Evolutionary conservation across 2,113 vertebrate genomes (phyloP).

Genomic region (Pycnonotus jocosus): DNA sequence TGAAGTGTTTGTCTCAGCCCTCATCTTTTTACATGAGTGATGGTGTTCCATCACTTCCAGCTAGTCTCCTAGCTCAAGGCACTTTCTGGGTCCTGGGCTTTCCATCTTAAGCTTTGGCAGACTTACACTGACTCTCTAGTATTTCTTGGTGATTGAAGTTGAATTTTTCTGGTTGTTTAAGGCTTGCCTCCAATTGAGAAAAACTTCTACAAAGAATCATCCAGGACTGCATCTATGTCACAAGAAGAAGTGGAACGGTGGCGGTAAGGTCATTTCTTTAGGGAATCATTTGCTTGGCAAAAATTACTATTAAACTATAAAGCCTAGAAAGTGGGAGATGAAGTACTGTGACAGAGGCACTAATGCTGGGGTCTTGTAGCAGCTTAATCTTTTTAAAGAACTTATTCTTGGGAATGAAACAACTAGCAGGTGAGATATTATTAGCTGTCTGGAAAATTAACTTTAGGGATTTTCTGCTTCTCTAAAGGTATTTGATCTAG

Average conservation of each 20-base stretch:
- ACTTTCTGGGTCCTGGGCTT: neutral
- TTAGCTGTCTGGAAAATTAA: neutral
- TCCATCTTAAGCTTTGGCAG: neutral
- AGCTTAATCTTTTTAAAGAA: neutral
- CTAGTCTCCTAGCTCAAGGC: neutral
- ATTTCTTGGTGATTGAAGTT: neutral
- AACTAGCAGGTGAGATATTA: neutral
- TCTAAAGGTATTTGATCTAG: neutral
- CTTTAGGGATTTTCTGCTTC: neutral
- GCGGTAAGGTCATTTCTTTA: constrained; percentile 74
- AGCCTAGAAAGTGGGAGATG: neutral
- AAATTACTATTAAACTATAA: neutral
- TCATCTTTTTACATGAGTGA: neutral
- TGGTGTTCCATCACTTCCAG: neutral
- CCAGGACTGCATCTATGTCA: constrained; percentile 76
- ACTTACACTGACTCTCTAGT: neutral
- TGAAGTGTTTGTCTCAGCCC: neutral
- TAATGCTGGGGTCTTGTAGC: neutral
- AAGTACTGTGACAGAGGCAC: neutral
- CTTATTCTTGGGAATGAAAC: neutral
- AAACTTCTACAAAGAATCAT: constrained; percentile 85
- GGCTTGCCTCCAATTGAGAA: constrained; percentile 87
- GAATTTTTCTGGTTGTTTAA: constrained; percentile 37
- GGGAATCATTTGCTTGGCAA: neutral
- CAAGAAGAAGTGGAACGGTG: constrained; percentile 78